Conservation (phyloP, 2,888 invertebrate genomes). For the Stenolophus ochropezus region DNA sequence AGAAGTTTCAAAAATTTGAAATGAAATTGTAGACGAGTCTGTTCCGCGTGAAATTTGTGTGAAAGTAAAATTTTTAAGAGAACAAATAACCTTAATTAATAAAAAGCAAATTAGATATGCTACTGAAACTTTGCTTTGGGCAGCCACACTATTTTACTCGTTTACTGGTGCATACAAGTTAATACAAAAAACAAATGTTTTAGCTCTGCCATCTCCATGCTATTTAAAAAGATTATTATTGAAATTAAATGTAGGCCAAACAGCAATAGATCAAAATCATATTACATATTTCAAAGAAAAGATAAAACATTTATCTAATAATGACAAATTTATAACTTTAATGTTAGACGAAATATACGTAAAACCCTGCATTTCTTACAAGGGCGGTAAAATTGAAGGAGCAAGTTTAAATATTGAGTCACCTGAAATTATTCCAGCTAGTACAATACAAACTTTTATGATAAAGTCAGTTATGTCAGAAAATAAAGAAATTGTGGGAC, state of each 20-base stretch:
- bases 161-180: not conserved
- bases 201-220: not conserved
- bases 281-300: not conserved
- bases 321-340: not conserved
- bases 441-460: not conserved
- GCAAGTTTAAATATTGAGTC: not conserved
- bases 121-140: not conserved
- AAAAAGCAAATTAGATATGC: not conserved
- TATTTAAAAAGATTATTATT: not conserved
- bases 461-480: not conserved
- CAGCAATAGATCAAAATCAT: not conserved
- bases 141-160: not conserved
- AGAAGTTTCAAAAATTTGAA: not conserved
- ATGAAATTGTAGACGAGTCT: not conserved
- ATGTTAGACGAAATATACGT: not conserved
- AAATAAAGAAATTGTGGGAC: not conserved
- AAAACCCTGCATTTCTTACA: not conserved
- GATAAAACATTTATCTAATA: not conserved
- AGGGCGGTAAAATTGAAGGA: not conserved
- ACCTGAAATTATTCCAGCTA: not conserved
- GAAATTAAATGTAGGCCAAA: constrained; percentile 1
- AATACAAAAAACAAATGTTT: not conserved
- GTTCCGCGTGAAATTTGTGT: not conserved
- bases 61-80: not conserved
- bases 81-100: not conserved